Conservation (phyloP, 2,888 invertebrate species). For the Escarpia spicata region DNA sequence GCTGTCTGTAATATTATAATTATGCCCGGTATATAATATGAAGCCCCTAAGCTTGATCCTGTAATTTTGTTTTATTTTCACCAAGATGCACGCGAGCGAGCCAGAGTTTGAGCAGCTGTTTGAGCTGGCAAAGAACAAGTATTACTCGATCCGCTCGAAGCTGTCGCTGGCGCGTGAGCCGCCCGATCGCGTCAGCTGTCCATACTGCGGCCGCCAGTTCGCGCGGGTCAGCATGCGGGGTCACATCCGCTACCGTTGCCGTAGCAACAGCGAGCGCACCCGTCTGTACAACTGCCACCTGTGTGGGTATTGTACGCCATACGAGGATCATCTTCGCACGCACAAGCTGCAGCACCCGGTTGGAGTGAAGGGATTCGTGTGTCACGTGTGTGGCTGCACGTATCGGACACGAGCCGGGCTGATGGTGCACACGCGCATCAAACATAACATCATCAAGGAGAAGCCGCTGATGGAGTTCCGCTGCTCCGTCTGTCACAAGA, state of each 20-base stretch:
- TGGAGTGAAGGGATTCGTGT: background rate
- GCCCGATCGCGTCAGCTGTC: background rate
- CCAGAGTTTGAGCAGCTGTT: background rate
- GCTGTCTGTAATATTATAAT: background rate
- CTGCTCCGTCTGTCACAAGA: background rate
- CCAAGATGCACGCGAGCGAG: background rate
- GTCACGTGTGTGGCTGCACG: background rate
- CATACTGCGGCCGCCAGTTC: background rate
- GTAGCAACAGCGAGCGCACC: conserved; percentile 6
- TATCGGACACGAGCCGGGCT: background rate
- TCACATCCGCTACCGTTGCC: background rate
- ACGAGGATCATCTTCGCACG: background rate
- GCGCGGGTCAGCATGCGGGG: background rate
- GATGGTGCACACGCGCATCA: background rate
- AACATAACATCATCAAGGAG: background rate
- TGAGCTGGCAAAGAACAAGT: background rate
- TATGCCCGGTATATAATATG: background rate
- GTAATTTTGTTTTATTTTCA: background rate
- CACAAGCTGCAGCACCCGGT: conserved; percentile 9
- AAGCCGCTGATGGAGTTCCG: background rate
- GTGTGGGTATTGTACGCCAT: background rate
- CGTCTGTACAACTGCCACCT: background rate
- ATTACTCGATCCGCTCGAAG: background rate
- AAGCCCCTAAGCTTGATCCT: background rate
- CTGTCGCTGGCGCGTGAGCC: background rate